These are phyloP conservation scores for Oreocharis arfaki DNA, from an alignment of 2,113 vertebrate species.

Conservation along the genomic window DNA sequence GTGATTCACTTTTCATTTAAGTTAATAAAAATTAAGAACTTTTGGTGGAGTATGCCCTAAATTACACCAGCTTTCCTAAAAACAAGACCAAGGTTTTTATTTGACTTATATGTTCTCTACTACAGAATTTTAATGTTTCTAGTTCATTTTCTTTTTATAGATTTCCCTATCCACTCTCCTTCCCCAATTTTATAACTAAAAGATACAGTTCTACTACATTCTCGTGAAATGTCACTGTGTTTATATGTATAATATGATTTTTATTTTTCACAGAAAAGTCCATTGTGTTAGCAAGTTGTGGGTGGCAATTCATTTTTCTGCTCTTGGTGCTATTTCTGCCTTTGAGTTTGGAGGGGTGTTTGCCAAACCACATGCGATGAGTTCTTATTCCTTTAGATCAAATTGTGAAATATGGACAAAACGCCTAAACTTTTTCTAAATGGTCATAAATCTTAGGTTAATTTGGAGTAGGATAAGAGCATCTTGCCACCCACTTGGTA, in stretches of 20 bases:
- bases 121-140: not conserved
- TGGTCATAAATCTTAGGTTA: not conserved
- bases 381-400: not conserved
- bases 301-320: not conserved
- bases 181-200: not conserved
- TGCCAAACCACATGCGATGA: not conserved
- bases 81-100: not conserved
- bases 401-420: not conserved
- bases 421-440: not conserved
- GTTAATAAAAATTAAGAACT: not conserved
- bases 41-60: not conserved
- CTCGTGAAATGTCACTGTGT: not conserved
- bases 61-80: not conserved
- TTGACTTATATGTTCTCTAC: not conserved
- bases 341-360: not conserved
- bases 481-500: not conserved
- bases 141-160: not conserved
- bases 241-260: not conserved
- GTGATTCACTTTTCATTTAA: not conserved
- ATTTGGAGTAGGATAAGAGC: not conserved
- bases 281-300: not conserved
- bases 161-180: not conserved
- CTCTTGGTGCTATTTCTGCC: not conserved
- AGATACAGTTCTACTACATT: not conserved
- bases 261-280: not conserved